A percentile compares a stretch with the other conserved stretches of the same genome.
Conservation (phyloP, 2,797 vertebrate genomes). For the Sorex maritimensis region DNA sequence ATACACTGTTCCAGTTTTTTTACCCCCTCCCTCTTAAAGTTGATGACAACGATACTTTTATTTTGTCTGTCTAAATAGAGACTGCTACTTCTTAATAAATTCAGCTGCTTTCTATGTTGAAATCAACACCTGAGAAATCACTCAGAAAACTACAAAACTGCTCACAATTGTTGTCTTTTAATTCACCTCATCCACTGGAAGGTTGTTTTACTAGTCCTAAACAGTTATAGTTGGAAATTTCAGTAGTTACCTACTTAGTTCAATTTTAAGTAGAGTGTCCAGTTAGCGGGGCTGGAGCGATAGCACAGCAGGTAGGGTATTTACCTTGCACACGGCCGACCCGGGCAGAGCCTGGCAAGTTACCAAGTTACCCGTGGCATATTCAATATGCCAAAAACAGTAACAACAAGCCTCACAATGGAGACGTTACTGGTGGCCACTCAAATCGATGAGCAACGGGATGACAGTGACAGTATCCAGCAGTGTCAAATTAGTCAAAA, state of each 20-base stretch:
- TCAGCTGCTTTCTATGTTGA: neutral
- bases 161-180: constrained; percentile 1
- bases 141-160: constrained; percentile 29
- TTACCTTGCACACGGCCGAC: no score
- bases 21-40: constrained; percentile 20
- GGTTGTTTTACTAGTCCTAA: neutral
- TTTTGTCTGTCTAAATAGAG: neutral
- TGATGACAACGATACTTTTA: neutral
- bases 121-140: constrained; percentile 20
- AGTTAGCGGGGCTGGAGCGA: neutral
- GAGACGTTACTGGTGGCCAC: no score
- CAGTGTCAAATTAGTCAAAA: constrained; percentile 42
- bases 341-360: no score
- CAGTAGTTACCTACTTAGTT: constrained; percentile 7
- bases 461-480: no score
- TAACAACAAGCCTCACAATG: no score
- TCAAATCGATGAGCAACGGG: no score
- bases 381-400: no score
- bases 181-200: constrained; percentile 40
- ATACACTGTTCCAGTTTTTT: constrained; percentile 40
- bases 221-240: constrained; percentile 1
- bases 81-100: constrained; percentile 2
- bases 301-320: no score
- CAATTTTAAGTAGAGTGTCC: constrained; percentile 61
- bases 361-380: no score